These are phyloP conservation scores for Chrysemys picta DNA, from an alignment of 2,113 vertebrate genomes.

Conservation along the genomic window DNA sequence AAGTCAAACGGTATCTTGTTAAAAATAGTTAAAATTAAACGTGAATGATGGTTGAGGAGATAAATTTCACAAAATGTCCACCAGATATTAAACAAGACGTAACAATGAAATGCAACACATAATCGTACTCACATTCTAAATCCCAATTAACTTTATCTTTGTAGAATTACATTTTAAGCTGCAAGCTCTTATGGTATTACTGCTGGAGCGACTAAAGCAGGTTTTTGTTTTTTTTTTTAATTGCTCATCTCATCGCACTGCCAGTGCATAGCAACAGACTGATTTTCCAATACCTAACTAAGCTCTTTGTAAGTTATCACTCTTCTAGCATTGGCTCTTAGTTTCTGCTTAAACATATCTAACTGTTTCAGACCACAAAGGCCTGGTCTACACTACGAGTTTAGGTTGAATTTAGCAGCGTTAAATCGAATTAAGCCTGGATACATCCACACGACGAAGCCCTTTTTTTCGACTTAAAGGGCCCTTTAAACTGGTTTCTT, in stretches of 20 bases:
- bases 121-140: background rate
- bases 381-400: no score
- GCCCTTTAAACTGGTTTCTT: no score
- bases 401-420: no score
- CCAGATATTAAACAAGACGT: background rate
- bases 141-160: background rate
- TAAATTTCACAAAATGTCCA: background rate
- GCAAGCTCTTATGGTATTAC: background rate
- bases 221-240: background rate
- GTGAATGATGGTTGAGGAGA: fast-evolving
- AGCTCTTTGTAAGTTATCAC: background rate
- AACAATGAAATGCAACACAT: background rate
- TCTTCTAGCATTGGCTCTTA: background rate
- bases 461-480: no score
- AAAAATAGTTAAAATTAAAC: background rate
- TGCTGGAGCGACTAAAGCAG: background rate
- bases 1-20: background rate
- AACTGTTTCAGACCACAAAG: background rate
- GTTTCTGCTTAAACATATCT: background rate
- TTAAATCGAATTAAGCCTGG: no score
- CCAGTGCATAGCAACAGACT: background rate
- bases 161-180: background rate
- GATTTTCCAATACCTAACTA: background rate
- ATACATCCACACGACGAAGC: no score
- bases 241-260: background rate